Evolutionary conservation across 2,797 vertebrate genomes (phyloP).

Genomic region (Gallirallus australis): DNA sequence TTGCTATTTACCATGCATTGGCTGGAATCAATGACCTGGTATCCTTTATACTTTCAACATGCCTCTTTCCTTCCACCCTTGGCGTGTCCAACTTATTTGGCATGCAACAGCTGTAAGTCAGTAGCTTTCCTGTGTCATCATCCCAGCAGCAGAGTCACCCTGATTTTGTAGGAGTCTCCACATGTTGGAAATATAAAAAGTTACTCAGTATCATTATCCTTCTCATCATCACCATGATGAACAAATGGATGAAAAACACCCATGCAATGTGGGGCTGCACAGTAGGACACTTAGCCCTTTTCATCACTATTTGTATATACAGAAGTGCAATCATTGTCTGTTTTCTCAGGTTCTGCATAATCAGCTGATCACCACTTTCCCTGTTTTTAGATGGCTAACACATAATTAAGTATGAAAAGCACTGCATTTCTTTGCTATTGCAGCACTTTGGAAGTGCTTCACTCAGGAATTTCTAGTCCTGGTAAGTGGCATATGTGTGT

Average conservation of each 20-base stretch:
- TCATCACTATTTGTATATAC: accelerated
- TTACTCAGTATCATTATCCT: neutral
- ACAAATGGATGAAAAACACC: neutral
- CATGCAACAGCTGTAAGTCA: neutral
- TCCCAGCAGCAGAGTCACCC: neutral
- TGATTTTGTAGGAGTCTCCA: neutral
- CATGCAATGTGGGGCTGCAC: neutral
- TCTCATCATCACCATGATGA: neutral
- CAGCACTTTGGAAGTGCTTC: neutral
- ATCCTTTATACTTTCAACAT: neutral
- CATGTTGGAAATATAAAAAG: neutral
- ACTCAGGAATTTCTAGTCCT: neutral
- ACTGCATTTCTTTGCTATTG: neutral
- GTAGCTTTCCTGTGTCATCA: neutral
- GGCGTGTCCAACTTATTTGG: accelerated
- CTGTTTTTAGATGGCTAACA: neutral
- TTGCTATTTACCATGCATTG: neutral
- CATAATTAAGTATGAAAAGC: neutral
- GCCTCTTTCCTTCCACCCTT: neutral
- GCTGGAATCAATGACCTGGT: neutral
- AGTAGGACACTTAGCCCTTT: neutral
- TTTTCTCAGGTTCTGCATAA: neutral
- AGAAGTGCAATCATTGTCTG: neutral
- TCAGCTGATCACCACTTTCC: neutral
- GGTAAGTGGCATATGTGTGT: neutral